Conservation (phyloP, 2,888 invertebrate genomes). For the Erebia epiphron region DNA sequence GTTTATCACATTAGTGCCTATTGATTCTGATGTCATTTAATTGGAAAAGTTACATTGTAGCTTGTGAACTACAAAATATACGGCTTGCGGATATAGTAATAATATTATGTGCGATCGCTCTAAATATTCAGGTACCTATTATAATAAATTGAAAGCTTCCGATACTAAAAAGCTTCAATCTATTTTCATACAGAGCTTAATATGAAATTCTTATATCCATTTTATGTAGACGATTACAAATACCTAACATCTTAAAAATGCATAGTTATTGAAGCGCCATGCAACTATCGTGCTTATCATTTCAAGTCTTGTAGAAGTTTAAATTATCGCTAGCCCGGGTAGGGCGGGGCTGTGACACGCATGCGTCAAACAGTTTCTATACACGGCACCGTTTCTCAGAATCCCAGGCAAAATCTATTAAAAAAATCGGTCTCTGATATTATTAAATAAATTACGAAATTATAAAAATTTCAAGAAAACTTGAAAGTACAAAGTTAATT, state of each 20-base stretch:
- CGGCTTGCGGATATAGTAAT: no score
- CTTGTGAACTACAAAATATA: no score
- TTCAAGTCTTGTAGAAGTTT: constrained; percentile 53
- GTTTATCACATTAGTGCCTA: no score
- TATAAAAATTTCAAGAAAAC: neutral
- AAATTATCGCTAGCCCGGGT: constrained; percentile 61
- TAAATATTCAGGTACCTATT: no score
- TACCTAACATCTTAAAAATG: neutral
- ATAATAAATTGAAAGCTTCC: no score
- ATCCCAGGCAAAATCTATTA: constrained; percentile 55
- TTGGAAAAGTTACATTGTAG: no score
- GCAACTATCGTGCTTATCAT: constrained; percentile 42
- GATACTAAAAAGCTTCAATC: no score
- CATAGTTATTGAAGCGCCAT: constrained; percentile 34
- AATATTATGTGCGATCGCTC: no score
- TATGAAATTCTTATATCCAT: neutral
- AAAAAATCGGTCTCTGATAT: constrained; percentile 21
- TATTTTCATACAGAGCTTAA: neutral
- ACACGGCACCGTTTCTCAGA: constrained; percentile 50
- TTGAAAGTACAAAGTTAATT: neutral
- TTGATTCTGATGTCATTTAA: no score
- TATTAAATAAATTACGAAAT: neutral
- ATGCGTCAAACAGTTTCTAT: constrained; percentile 52
- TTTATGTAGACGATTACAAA: neutral
- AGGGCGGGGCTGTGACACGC: constrained; percentile 72